Conservation (phyloP, 2,113 vertebrate species). For the Dicaeum eximium region DNA sequence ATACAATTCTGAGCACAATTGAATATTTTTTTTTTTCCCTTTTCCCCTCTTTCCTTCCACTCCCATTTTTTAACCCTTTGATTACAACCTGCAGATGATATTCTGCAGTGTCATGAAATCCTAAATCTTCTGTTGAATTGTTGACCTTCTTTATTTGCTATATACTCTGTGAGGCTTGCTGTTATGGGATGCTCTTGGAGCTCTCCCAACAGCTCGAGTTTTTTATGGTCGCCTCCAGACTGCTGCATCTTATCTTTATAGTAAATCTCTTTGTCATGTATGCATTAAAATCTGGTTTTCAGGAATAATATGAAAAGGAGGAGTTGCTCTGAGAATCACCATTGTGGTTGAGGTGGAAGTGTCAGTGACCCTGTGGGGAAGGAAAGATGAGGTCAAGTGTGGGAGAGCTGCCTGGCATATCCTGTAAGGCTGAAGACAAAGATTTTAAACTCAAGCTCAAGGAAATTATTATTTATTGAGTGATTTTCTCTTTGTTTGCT, state of each 20-base stretch:
- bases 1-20: constrained; percentile 26
- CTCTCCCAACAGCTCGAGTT: background rate
- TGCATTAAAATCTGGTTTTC: background rate
- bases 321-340: background rate
- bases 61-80: constrained; percentile 10
- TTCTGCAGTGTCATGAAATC: background rate
- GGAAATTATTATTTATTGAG: background rate
- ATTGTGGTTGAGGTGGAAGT: background rate
- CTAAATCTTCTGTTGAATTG: background rate
- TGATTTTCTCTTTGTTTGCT: constrained; percentile 1
- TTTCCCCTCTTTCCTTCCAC: background rate
- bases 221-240: background rate
- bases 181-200: background rate
- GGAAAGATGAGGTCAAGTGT: background rate
- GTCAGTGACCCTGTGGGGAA: background rate
- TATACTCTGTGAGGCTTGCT: background rate
- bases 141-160: background rate
- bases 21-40: background rate
- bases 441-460: background rate
- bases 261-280: background rate
- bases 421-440: background rate
- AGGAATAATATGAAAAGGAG: background rate
- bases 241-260: background rate
- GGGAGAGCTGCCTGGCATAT: background rate
- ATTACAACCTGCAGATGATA: background rate